Evolutionary conservation across 92 coral and sea anemone genomes (phyloP).

Genomic region (Galaxea fascicularis): DNA sequence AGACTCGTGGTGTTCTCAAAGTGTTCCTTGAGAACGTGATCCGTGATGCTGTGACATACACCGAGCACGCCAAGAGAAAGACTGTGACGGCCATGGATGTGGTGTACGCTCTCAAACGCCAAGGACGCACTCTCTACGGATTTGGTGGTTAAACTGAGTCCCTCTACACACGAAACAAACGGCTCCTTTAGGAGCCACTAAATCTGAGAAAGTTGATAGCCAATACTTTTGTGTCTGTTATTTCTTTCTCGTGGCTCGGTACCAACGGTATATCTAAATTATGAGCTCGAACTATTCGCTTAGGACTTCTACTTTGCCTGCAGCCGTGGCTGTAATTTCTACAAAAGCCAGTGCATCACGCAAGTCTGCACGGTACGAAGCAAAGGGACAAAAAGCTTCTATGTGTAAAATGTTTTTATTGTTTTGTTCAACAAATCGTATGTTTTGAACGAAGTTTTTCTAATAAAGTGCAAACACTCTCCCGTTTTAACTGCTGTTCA

Average conservation of each 20-base stretch:
- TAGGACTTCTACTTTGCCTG: too few relatives aligned
- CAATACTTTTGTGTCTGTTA: background rate
- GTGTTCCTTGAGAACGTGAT: conserved; percentile 97
- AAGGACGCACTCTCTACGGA: conserved; percentile 97
- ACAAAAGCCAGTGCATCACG: too few relatives aligned
- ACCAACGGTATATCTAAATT: too few relatives aligned
- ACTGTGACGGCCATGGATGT: conserved; percentile 99
- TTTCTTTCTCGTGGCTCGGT: background rate
- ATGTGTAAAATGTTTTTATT: background rate
- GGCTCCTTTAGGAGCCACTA: conserved; percentile 95
- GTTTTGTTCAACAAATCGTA: background rate
- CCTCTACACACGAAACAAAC: conserved; percentile 42
- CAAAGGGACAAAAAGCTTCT: too few relatives aligned
- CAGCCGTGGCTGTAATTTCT: too few relatives aligned
- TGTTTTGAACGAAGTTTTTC: background rate
- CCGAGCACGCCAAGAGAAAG: conserved; percentile 98
- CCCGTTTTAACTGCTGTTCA: too few relatives aligned
- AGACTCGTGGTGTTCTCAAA: conserved; percentile 96
- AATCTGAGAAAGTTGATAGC: conserved; percentile 60
- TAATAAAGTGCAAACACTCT: too few relatives aligned
- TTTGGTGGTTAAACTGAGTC: conserved; percentile 75
- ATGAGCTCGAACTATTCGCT: too few relatives aligned
- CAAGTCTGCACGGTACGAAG: too few relatives aligned
- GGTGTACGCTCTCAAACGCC: conserved; percentile 94
- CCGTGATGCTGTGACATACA: conserved; percentile 98